Base-by-base conservation (phyloP, 2,797 vertebrate species). In the Tragopan temminckii region DNA sequence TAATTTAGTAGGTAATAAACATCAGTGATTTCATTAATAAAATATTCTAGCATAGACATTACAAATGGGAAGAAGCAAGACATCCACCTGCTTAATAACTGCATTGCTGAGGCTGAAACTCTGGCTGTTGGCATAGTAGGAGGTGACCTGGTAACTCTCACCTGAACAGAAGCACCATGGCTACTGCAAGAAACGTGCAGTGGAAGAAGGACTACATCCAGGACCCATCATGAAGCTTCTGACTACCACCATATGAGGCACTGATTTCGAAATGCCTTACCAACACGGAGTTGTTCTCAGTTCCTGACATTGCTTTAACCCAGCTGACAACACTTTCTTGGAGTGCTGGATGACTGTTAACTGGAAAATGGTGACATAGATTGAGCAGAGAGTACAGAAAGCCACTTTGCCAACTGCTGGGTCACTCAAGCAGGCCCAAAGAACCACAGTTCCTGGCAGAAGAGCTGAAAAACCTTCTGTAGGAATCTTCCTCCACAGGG, bases 1-100 rank as follows among this genome's bases (percentile, higher is more conserved):
- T 91, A 88, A 93, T 93, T 96, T 91, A 89, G 85, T 89, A 97
- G 93, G 95, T 94, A 97, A 95, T 93, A 95, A 95, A 96, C 89
- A 94, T 94, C 67, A 86, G 80, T 95, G 90, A 96, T 91, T 93
- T 95, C 94, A 94, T 85, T 92, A 97, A 96, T 82, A 76, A 96
- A 96, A 84, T 93, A 96, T 96, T 94, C 74, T 77, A 92, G 46
- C 61, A 66, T 8, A 95, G 91, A 77, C 40, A 67, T 70, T 67
- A 77, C 87, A 88, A 94, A 79, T 0, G 15, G 61, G 67, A 84
- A 95, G 80, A 79, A 88, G 35, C 46, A 70, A 88, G 67, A 61
- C 77, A 92, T 91, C 64, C 82, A 95, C 93, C 89, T 95, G 93
- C 78, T 94, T 89, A 88, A 68, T 45, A 35, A 77, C 40, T 70